Percentiles rank a stretch among this genome's conserved stretches.
Evolutionary conservation across 2,888 invertebrate species (phyloP).

Genomic region (Callyntrura sp.): DNA sequence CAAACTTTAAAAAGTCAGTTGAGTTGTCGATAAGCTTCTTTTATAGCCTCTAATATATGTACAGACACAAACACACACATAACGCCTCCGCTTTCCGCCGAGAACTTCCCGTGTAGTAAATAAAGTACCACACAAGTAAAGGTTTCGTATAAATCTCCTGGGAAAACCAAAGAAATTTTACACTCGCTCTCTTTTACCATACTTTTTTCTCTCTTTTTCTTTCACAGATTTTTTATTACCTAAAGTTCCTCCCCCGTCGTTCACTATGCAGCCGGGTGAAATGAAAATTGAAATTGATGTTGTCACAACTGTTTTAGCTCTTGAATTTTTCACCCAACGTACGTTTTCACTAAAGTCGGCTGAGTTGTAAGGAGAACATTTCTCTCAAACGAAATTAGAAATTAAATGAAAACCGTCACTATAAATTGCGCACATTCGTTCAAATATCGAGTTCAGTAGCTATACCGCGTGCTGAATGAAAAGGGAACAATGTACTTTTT

Average conservation of each 20-base stretch:
- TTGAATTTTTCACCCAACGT: neutral
- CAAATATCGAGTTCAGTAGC: too few species aligned
- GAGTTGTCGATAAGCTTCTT: too few species aligned
- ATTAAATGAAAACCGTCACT: neutral
- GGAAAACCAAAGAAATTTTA: neutral
- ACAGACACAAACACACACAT: neutral
- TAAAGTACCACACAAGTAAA: too few species aligned
- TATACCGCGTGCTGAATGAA: too few species aligned
- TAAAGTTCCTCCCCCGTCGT: neutral
- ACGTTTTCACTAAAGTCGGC: neutral
- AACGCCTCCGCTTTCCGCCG: neutral
- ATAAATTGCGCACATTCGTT: too few species aligned
- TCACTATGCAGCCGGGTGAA: neutral
- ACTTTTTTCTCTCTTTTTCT: neutral
- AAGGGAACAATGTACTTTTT: too few species aligned
- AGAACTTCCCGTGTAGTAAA: neutral
- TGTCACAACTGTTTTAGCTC: neutral
- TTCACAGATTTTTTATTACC: conserved; percentile 30
- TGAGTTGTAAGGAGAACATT: neutral
- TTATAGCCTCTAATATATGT: too few species aligned
- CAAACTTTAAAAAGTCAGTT: neutral
- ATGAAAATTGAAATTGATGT: conserved; percentile 42
- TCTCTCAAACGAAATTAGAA: neutral
- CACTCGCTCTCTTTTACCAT: conserved; percentile 8
- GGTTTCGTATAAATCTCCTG: neutral